phyloP scores from a whole-genome alignment of 1,140 invertebrate species.

The Scylla paramamosain region DNA sequence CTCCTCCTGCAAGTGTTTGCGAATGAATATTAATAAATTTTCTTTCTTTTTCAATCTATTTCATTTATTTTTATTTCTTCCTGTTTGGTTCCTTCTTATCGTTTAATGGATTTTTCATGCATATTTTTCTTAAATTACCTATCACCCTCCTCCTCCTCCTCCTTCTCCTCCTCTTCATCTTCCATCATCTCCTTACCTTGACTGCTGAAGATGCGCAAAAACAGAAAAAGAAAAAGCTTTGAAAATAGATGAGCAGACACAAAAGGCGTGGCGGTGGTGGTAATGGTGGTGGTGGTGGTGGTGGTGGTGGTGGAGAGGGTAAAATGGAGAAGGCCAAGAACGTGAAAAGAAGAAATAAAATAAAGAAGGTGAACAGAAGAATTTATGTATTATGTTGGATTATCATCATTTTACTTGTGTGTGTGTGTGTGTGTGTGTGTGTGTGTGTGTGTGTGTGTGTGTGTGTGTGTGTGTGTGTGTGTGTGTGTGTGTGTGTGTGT shows the following conservation, averaged over 20 bases:
- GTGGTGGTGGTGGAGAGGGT: not conserved
- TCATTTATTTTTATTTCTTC: too few species aligned
- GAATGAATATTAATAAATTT: too few species aligned
- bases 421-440: too few species aligned
- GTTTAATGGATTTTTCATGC: too few species aligned
- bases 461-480: constrained; percentile 20
- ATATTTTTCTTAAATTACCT: too few species aligned
- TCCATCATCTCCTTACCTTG: not conserved
- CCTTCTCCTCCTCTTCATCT: not conserved
- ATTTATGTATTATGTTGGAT: not conserved
- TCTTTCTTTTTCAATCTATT: too few species aligned
- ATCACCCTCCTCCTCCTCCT: not conserved
- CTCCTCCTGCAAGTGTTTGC: too few species aligned
- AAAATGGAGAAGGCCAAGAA: not conserved
- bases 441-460: constrained; percentile 1
- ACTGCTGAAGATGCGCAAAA: not conserved
- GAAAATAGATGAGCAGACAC: not conserved
- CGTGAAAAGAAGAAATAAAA: not conserved
- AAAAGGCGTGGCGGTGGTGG: not conserved
- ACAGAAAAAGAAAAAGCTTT: not conserved
- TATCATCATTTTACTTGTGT: not conserved
- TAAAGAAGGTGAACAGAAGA: not conserved
- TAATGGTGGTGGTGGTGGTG: not conserved
- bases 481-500: constrained; percentile 12
- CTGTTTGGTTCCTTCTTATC: too few species aligned